Conservation (phyloP, 2,888 invertebrate genomes). For the Drosophila mimica region DNA sequence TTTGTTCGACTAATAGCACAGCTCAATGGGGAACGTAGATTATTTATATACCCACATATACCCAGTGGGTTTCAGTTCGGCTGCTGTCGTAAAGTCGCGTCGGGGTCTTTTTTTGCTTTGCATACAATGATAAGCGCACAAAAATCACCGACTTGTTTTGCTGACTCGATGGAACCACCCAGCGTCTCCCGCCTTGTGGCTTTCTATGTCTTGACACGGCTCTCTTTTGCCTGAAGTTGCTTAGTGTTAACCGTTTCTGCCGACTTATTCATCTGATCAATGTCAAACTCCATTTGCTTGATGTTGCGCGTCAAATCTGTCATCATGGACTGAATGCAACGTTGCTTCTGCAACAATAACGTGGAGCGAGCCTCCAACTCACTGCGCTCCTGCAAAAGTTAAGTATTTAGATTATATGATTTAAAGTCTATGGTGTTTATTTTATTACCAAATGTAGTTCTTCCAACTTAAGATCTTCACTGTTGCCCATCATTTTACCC, state of each 20-base stretch:
- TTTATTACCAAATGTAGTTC: conserved; percentile 30
- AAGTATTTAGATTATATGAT: neutral
- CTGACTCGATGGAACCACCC: conserved; percentile 19
- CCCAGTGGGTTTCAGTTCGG: neutral
- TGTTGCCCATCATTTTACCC: conserved; percentile 24
- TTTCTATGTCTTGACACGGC: conserved; percentile 27
- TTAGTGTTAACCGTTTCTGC: neutral
- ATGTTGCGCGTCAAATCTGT: conserved; percentile 64
- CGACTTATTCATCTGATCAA: conserved; percentile 4
- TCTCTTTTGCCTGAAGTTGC: neutral
- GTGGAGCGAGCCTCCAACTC: conserved; percentile 19
- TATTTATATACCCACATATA: conserved; percentile 62
- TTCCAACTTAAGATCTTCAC: conserved; percentile 41
- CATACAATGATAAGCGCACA: conserved; percentile 20
- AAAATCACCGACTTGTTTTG: conserved; percentile 32
- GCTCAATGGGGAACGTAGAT: neutral
- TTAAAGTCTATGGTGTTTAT: neutral
- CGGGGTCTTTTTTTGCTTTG: conserved; percentile 33
- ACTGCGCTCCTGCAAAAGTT: conserved; percentile 39
- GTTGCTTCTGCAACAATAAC: conserved; percentile 39
- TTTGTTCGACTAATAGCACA: conserved; percentile 6
- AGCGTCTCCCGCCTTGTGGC: neutral
- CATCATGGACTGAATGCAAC: conserved; percentile 41
- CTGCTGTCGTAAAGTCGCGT: conserved; percentile 41
- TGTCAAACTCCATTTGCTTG: conserved; percentile 59